Evolutionary conservation across 2,888 invertebrate genomes (phyloP), one percentile per base, ranked within the genome.

Genomic region (Pelosia muscerda): DNA sequence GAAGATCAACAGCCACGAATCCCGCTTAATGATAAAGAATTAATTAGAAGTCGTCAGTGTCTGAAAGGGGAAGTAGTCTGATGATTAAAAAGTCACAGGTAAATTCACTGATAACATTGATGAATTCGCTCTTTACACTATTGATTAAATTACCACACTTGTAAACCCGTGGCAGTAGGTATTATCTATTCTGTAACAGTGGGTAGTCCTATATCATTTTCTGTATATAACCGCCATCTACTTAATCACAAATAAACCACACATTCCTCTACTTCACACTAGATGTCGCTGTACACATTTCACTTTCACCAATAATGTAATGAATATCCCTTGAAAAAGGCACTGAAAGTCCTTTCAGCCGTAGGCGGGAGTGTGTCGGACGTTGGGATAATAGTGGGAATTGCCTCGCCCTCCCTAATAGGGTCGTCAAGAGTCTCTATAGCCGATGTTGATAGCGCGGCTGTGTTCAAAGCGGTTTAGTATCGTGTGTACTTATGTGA

Each of bases 301-400:
- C 22, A 61, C 28, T 22, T 22, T 64, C 66, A 25, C 53, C 42
- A 28, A 57, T 69, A 69, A 70, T 55, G 71, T 60, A 68, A 75
- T 67, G 71, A 65, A 71, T 75, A 67, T 65, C 22, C 62, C 57
- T 62, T 69, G 65, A 72, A 69, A 78, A 76, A 69, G 72, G 34
- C 66, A 31, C 54, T 34, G 68, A 61, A 59, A 64, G 68, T 73
- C 73, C 75, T 72, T 76, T 77, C 67, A 76, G 73, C 76, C 69
- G 66, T 66, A 65, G 76, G 74, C 75, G 57, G 56, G 69, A 66
- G 72, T 85, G 85, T 69, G 73, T 75, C 75, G 77, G 86, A 84
- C 82, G 75, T 74, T 72, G 81, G 86, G 84, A 84, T 84, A 85
- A 85, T 83, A 82, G 86, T 82, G 82, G 82, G 74, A 76, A 83